phyloP scores from a whole-genome alignment of 2,797 vertebrate genomes.

The Sphenopsis melanotis region DNA sequence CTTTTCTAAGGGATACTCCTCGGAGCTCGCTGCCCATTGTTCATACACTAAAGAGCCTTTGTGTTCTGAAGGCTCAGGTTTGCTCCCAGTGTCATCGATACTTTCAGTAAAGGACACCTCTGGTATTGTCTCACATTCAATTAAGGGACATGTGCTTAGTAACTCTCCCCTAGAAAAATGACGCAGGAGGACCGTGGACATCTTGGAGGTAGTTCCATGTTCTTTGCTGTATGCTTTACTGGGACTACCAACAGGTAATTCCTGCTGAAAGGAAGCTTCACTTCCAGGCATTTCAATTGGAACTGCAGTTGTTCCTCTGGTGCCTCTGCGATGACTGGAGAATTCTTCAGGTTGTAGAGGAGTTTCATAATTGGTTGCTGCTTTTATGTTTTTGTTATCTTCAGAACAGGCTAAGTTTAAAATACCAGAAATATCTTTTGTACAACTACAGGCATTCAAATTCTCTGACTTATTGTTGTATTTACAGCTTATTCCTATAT shows the following conservation, averaged over 20 bases:
- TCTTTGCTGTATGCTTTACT: not conserved
- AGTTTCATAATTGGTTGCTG: not conserved
- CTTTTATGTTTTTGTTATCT: not conserved
- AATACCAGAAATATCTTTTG: not conserved
- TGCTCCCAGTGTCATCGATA: slow-evolving; percentile 57
- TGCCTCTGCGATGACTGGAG: not conserved
- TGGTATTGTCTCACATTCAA: slow-evolving; percentile 85
- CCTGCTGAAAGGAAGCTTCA: not conserved
- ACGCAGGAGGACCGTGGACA: slow-evolving; percentile 75
- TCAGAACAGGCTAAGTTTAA: not conserved
- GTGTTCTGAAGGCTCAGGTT: not conserved
- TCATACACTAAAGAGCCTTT: not conserved
- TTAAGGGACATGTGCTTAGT: slow-evolving; percentile 67
- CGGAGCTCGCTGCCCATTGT: not conserved
- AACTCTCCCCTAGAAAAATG: slow-evolving; percentile 75
- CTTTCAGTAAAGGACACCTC: slow-evolving; percentile 83
- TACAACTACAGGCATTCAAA: not conserved
- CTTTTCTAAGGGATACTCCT: not conserved
- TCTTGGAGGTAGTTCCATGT: slow-evolving; percentile 30
- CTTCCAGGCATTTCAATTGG: not conserved
- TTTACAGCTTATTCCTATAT: slow-evolving; percentile 19
- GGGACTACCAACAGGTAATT: not conserved
- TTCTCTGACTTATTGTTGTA: not conserved
- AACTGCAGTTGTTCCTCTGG: not conserved
- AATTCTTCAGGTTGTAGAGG: not conserved